phyloP scores from a whole-genome alignment of 2,797 vertebrate species.

The Eospalax fontanierii region DNA sequence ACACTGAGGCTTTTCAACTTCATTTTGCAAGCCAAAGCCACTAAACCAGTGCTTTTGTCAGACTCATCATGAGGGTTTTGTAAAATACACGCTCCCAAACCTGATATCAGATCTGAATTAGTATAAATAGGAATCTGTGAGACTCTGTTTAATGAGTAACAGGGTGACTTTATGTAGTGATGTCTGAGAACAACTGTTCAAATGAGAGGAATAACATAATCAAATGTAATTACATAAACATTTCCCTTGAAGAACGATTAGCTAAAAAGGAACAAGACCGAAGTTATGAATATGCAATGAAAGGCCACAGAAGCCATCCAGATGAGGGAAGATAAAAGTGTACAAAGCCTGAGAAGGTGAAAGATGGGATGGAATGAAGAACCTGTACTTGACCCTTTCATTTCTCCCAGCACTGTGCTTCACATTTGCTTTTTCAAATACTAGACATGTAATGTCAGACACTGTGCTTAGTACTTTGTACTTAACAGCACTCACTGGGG shows the following conservation, averaged over 20 bases:
- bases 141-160: background rate
- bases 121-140: background rate
- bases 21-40: too few species aligned
- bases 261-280: background rate
- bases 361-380: background rate
- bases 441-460: background rate
- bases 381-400: rapidly evolving
- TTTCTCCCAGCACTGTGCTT: background rate
- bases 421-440: background rate
- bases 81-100: background rate
- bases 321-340: background rate
- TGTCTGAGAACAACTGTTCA: background rate
- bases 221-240: background rate
- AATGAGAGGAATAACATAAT: background rate
- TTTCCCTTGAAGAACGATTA: background rate
- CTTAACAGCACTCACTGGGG: background rate
- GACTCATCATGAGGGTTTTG: background rate
- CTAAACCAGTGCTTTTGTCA: too few species aligned
- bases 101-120: background rate
- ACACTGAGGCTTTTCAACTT: background rate
- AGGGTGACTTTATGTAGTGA: background rate
- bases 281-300: background rate
- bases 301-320: background rate
- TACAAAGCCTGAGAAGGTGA: background rate
- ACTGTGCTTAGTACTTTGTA: background rate